A percentile compares a stretch with the other conserved stretches of the same genome.
phyloP scores from a whole-genome alignment of 2,888 invertebrate species.

The Mongoloraphidia duomilia region DNA sequence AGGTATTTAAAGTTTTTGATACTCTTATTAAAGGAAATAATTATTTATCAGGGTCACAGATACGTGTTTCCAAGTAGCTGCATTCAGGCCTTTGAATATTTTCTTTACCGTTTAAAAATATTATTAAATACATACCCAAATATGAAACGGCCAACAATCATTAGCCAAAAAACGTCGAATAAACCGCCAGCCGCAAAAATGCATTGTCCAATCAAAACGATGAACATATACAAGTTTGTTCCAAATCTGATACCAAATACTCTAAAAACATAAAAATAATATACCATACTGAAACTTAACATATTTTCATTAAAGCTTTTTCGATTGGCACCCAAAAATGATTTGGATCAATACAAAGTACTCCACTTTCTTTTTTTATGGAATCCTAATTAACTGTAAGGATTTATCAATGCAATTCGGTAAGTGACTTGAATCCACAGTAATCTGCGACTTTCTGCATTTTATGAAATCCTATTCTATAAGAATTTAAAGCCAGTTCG shows the following conservation, averaged over 20 bases:
- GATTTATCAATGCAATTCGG: no score
- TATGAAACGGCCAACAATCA: conserved; percentile 84
- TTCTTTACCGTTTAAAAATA: not conserved
- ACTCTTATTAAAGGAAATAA: not conserved
- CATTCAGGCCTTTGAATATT: not conserved
- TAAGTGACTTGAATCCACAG: no score
- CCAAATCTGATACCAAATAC: conserved; percentile 90
- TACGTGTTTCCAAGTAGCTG: not conserved
- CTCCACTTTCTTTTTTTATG: no score
- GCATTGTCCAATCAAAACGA: conserved; percentile 77
- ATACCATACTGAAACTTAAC: not conserved
- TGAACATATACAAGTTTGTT: conserved; percentile 76
- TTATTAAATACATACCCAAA: conserved; percentile 57
- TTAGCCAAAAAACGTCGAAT: conserved; percentile 67
- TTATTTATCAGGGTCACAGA: conserved; percentile 2
- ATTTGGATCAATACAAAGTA: not conserved
- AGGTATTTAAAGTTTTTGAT: conserved; percentile 3
- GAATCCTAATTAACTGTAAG: no score
- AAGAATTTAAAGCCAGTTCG: no score
- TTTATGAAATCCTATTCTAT: no score
- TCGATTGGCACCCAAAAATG: not conserved
- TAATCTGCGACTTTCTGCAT: no score
- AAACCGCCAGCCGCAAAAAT: conserved; percentile 77
- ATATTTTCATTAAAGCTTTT: not conserved
- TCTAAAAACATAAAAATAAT: conserved; percentile 30